phyloP scores from a whole-genome alignment of 2,888 invertebrate species.

The Eledona agricola region DNA sequence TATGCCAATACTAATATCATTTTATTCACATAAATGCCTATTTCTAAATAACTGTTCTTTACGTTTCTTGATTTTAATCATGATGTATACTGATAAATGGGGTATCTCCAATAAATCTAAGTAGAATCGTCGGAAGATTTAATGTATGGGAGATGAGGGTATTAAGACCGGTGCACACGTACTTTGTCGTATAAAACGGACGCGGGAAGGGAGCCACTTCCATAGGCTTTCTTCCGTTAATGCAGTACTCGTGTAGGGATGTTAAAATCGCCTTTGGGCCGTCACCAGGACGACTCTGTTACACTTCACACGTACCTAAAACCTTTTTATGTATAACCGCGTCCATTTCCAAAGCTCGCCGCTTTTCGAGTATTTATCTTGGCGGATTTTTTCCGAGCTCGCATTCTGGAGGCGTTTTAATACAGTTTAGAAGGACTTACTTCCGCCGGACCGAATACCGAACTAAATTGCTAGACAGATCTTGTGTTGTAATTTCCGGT shows the following conservation, averaged over 20 bases:
- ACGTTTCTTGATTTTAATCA: too few relatives aligned
- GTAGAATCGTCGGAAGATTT: conserved; percentile 19
- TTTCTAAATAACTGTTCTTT: too few relatives aligned
- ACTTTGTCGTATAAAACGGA: conserved; percentile 44
- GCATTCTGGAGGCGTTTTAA: conserved; percentile 24
- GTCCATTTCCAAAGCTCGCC: conserved; percentile 32
- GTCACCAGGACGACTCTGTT: conserved; percentile 54
- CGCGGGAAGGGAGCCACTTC: conserved; percentile 43
- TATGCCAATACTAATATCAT: too few relatives aligned
- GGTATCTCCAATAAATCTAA: too few relatives aligned
- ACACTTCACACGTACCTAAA: conserved; percentile 52
- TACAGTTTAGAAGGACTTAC: conserved; percentile 22
- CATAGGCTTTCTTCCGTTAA: conserved; percentile 60
- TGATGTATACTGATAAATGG: too few relatives aligned
- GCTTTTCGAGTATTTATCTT: conserved; percentile 27
- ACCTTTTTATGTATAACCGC: conserved; percentile 49
- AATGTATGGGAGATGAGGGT: conserved; percentile 22
- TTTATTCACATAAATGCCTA: too few relatives aligned
- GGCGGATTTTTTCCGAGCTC: conserved; percentile 18
- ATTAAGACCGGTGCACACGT: conserved; percentile 44
- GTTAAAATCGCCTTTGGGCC: conserved; percentile 62
- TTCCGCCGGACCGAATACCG: conserved; percentile 15
- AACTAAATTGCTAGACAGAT: conserved; percentile 10
- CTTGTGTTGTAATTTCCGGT: conserved; percentile 6
- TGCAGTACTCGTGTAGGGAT: conserved; percentile 63